Conservation (phyloP, 1,140 invertebrate genomes). For the Platyscapa corneri region DNA sequence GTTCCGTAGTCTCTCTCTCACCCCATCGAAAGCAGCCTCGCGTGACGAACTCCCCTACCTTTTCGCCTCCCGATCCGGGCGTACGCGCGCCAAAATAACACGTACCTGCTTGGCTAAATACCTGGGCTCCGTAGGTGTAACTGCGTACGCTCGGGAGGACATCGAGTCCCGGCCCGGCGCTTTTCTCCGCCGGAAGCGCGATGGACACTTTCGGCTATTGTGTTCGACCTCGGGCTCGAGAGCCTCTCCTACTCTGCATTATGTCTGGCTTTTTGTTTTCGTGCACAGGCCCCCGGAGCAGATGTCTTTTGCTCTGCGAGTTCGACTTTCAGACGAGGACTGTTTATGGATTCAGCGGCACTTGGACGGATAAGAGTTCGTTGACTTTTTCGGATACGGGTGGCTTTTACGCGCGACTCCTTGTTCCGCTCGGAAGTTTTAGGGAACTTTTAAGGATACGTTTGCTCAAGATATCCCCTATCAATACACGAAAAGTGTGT, state of each 20-base stretch:
- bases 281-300: neutral
- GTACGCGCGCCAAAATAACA: slow-evolving; percentile 15
- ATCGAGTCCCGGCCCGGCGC: neutral
- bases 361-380: neutral
- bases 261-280: neutral
- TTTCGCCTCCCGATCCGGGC: neutral
- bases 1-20: slow-evolving; percentile 45
- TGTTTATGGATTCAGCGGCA: neutral
- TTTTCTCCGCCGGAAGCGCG: slow-evolving; percentile 23
- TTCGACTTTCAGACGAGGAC: neutral
- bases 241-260: neutral
- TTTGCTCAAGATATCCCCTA: neutral
- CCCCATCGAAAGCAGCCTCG: slow-evolving; percentile 68
- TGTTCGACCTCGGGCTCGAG: neutral
- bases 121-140: neutral
- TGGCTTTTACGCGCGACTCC: too few relatives aligned
- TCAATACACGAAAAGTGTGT: neutral
- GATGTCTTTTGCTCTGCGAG: neutral
- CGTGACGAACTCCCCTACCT: slow-evolving; percentile 66
- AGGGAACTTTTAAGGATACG: neutral
- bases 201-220: slow-evolving; percentile 28
- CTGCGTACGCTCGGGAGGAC: slow-evolving; percentile 20
- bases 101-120: neutral
- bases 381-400: slow-evolving; percentile 6
- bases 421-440: neutral